Evolutionary conservation across 2,113 vertebrate species (phyloP).

Genomic region (Oryzias celebensis): DNA sequence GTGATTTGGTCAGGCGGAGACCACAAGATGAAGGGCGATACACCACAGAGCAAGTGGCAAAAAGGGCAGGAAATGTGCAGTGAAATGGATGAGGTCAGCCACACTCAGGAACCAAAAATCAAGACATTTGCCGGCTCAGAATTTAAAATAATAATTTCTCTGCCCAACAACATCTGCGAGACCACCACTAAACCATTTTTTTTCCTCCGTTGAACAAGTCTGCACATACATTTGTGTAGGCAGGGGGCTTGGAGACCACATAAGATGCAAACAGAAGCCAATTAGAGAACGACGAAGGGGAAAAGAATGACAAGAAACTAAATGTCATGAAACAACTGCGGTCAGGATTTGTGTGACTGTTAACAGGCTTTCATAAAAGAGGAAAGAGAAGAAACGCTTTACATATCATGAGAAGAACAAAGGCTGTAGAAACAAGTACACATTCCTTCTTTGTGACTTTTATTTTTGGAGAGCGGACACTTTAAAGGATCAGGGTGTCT

Average conservation of each 20-base stretch:
- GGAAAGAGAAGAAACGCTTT: slow-evolving; percentile 43
- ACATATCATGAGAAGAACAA: slow-evolving; percentile 64
- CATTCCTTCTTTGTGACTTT: slow-evolving; percentile 57
- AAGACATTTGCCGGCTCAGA: slow-evolving; percentile 43
- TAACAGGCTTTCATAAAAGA: slow-evolving; percentile 70
- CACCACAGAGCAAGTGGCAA: slow-evolving; percentile 71
- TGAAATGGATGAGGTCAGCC: slow-evolving; percentile 64
- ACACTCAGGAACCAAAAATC: slow-evolving; percentile 51
- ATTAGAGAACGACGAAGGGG: slow-evolving; percentile 58
- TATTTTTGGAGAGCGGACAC: slow-evolving; percentile 51
- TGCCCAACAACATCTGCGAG: slow-evolving; percentile 46
- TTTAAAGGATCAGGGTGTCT: slow-evolving; percentile 58
- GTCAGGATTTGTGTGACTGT: slow-evolving; percentile 64
- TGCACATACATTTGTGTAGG: slow-evolving; percentile 55
- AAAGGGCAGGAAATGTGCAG: slow-evolving; percentile 65
- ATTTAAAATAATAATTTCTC: slow-evolving; percentile 69
- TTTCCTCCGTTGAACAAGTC: slow-evolving; percentile 14
- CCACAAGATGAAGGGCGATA: slow-evolving; percentile 69
- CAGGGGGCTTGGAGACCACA: slow-evolving; percentile 70
- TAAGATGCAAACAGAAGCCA: slow-evolving; percentile 68
- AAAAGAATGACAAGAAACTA: slow-evolving; percentile 58
- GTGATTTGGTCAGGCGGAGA: slow-evolving; percentile 68
- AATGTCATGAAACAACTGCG: slow-evolving; percentile 71
- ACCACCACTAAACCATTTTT: slow-evolving; percentile 35
- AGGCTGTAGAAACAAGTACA: slow-evolving; percentile 59